A percentile compares a stretch with the other conserved stretches of the same genome.
Conservation (phyloP, 1,140 invertebrate genomes). For the Melitaea cinxia region DNA sequence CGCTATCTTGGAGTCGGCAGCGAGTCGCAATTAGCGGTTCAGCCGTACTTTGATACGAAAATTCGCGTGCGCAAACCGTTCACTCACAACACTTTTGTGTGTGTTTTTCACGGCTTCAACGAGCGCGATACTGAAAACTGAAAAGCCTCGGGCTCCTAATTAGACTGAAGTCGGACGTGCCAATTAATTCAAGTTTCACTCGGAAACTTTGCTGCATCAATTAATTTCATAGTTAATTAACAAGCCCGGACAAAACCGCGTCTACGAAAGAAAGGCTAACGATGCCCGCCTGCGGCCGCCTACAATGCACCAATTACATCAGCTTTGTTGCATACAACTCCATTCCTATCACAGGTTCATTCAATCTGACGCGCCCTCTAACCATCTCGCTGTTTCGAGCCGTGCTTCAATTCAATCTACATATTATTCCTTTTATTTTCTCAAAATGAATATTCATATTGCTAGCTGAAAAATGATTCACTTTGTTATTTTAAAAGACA, state of each 20-base stretch:
- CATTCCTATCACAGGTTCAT: constrained; percentile 55
- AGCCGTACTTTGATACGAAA: constrained; percentile 60
- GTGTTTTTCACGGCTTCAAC: constrained; percentile 78
- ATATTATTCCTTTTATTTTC: constrained; percentile 36
- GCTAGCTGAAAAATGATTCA: constrained; percentile 28
- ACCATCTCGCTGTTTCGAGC: constrained; percentile 38
- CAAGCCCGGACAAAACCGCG: constrained; percentile 75
- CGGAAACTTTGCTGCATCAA: constrained; percentile 80
- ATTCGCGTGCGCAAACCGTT: constrained; percentile 64
- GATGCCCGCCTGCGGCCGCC: constrained; percentile 66
- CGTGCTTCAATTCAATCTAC: constrained; percentile 27
- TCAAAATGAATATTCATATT: constrained; percentile 33
- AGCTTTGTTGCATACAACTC: constrained; percentile 63
- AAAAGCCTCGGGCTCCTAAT: constrained; percentile 79
- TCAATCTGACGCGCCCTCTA: constrained; percentile 52
- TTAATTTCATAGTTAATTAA: constrained; percentile 82
- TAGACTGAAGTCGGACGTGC: constrained; percentile 80
- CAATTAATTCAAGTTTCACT: constrained; percentile 81
- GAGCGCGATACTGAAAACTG: constrained; percentile 66
- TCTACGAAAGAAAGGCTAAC: constrained; percentile 77
- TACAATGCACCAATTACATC: constrained; percentile 76
- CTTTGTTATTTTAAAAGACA: constrained; percentile 31
- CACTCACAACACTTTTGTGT: constrained; percentile 77
- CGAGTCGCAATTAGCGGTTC: constrained; percentile 57
- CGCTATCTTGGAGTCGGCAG: constrained; percentile 34